These are phyloP conservation scores for Drosophila putrida DNA, from an alignment of 2,888 invertebrate species.

Conservation along the genomic window DNA sequence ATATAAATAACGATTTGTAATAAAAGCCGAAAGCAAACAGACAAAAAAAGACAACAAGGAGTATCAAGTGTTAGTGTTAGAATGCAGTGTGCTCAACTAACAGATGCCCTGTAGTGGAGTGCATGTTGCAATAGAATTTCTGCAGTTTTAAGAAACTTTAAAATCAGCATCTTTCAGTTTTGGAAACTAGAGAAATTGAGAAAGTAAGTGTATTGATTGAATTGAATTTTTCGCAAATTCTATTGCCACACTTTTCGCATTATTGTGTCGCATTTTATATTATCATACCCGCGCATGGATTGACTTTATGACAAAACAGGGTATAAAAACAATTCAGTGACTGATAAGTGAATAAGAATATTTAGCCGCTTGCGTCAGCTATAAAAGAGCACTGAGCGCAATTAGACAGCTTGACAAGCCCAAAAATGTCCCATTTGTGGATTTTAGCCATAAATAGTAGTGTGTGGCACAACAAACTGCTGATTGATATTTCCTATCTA, in stretches of 20 bases:
- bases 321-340: constrained; percentile 23
- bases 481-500: constrained; percentile 27
- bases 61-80: neutral
- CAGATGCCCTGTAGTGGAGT: constrained; percentile 4
- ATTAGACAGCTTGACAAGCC: constrained; percentile 48
- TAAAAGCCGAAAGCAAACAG: constrained; percentile 53
- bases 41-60: constrained; percentile 29
- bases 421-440: constrained; percentile 16
- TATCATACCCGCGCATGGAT: constrained; percentile 1
- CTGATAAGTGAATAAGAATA: constrained; percentile 67
- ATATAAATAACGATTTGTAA: constrained; percentile 59
- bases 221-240: too few species aligned
- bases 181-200: too few species aligned
- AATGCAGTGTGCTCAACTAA: neutral
- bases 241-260: neutral
- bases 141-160: too few species aligned
- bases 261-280: neutral
- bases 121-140: too few species aligned
- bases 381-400: constrained; percentile 17
- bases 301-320: constrained; percentile 8
- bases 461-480: constrained; percentile 6
- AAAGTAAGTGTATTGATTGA: too few species aligned
- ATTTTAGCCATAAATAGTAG: constrained; percentile 41
- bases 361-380: constrained; percentile 70
- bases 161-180: too few species aligned